Conservation (phyloP, 2,888 invertebrate species). For the Acleris holmiana region DNA sequence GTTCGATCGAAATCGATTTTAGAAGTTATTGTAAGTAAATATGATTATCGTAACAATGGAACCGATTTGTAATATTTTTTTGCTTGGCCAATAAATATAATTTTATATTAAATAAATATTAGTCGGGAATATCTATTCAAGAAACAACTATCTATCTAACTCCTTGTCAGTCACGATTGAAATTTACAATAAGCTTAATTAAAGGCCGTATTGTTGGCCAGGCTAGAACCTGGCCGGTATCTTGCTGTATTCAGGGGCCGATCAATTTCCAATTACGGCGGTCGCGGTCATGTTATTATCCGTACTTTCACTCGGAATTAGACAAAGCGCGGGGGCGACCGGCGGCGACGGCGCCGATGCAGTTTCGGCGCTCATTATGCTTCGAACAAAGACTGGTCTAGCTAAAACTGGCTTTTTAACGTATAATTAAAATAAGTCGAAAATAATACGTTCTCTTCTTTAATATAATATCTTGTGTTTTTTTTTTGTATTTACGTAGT, state of each 20-base stretch:
- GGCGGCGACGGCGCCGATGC: conserved; percentile 9
- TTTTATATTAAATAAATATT: too few relatives aligned
- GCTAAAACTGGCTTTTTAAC: background rate
- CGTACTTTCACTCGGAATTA: conserved; percentile 23
- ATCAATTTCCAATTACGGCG: conserved; percentile 28
- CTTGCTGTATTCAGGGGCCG: conserved; percentile 17
- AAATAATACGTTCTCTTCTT: background rate
- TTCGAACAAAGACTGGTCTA: conserved; percentile 7
- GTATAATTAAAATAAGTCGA: background rate
- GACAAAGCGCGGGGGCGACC: background rate
- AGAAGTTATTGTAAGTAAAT: too few relatives aligned
- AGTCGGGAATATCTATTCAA: background rate
- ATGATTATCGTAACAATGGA: too few relatives aligned
- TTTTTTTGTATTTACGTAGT: too few relatives aligned
- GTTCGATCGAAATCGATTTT: too few relatives aligned
- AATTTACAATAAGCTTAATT: conserved; percentile 15
- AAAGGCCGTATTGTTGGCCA: conserved; percentile 8
- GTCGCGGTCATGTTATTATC: conserved; percentile 13
- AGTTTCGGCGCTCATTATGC: conserved; percentile 21
- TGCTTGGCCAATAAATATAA: too few relatives aligned
- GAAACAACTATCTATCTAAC: background rate
- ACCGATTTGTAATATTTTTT: too few relatives aligned
- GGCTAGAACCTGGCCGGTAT: conserved; percentile 13
- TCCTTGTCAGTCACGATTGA: conserved; percentile 6
- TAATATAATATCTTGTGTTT: too few relatives aligned